Evolutionary conservation across 2,888 invertebrate genomes (phyloP), one percentile per base, ranked within the genome.

Genomic region (Drosophila maculinotata): DNA sequence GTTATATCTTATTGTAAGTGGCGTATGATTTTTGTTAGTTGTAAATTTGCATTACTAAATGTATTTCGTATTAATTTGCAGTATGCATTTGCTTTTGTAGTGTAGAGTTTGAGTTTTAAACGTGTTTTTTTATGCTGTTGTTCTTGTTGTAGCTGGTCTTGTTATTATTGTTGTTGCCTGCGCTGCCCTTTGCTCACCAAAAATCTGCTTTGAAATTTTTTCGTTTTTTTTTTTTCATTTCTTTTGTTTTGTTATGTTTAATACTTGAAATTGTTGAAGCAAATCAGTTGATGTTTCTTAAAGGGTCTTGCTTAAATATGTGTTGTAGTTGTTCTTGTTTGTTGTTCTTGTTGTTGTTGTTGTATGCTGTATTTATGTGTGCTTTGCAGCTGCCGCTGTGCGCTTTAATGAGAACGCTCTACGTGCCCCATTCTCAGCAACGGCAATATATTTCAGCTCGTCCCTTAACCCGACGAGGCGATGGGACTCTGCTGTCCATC

Each of bases 401-500:
- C 48, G 48, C 35, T 57, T 39, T 23, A 41, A 36, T 45, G 48
- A 58, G 45, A 59, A 71, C 60, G 73, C 63, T 64, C 66, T 38
- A 64, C 59, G 67, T 65, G 57, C 58, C 41, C 44, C 39, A 51
- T 35, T 45, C 20, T 31, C 33, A 63, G 48, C 65, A 58, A 51
- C 58, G 48, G 49, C 58, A 58, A 58, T 57, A 52, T 38, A 9
- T 6, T 52, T 14, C 35, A 17, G 2, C 15, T 10, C 5, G 4
- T 17, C 35, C 28, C n/a, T 35, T 94, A 95, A 90, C 94, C 95
- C 88, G 95, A 95, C 86, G 94, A 93, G 88, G 95, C 94, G 87
- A 94, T 92, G 66, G 86, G 86, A 79, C 92, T 92, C 80, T 93
- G 93, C 90, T 92, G 92, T 68, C 92, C 93, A 84, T 94, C 94